phyloP scores from a whole-genome alignment of 2,888 invertebrate genomes.

The Heliconius sara region DNA sequence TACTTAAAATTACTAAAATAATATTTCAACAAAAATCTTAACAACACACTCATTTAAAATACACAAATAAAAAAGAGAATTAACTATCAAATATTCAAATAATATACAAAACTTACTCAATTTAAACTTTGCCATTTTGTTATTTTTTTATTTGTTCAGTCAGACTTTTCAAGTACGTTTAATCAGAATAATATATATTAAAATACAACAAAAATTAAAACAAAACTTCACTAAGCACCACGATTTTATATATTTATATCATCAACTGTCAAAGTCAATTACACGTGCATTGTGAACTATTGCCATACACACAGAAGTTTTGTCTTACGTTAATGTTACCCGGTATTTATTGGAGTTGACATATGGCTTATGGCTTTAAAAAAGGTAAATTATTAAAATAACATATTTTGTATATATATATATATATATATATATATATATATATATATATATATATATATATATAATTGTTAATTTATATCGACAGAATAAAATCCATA shows the following conservation, averaged over 20 bases:
- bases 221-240: not conserved
- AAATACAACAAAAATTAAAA: not conserved
- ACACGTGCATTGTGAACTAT: not conserved
- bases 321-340: not conserved
- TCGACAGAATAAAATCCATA: too few species aligned
- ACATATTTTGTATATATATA: not conserved
- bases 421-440: too few species aligned
- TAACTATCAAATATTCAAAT: not conserved
- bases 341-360: not conserved
- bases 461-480: too few species aligned
- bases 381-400: not conserved
- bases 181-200: not conserved
- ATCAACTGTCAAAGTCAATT: constrained; percentile 7
- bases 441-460: too few species aligned
- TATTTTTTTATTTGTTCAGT: not conserved
- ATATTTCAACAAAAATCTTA: not conserved
- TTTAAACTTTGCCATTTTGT: constrained; percentile 46
- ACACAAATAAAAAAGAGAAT: not conserved
- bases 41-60: not conserved
- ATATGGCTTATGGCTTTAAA: not conserved
- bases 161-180: not conserved
- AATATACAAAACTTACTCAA: constrained; percentile 42
- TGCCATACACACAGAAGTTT: not conserved
- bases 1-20: not conserved
- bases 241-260: not conserved